Evolutionary conservation across 1,140 invertebrate species (phyloP).

Genomic region (Potamilus streckersoni): DNA sequence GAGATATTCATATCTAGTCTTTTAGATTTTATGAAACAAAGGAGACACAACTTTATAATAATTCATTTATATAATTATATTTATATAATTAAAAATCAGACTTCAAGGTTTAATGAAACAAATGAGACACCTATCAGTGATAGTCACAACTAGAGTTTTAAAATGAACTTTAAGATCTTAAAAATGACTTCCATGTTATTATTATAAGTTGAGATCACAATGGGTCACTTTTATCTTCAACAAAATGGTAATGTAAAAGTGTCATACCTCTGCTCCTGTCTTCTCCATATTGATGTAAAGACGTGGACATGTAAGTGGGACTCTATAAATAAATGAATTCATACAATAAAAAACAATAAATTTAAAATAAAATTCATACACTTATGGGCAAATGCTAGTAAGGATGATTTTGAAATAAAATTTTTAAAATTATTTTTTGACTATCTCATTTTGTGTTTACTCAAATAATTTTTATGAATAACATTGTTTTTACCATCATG

Average conservation of each 20-base stretch:
- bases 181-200: no score
- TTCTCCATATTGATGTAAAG: constrained; percentile 62
- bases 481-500: no score
- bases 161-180: no score
- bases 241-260: neutral
- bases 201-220: neutral
- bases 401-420: constrained; percentile 1
- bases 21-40: no score
- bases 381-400: neutral
- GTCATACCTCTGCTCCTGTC: constrained; percentile 21
- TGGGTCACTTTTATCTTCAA: neutral
- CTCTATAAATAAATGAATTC: constrained; percentile 69
- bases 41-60: no score
- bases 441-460: neutral
- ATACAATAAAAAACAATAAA: neutral
- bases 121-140: no score
- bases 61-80: no score
- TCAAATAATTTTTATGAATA: no score
- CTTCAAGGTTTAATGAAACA: no score
- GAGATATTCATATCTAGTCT: no score
- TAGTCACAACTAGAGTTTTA: no score
- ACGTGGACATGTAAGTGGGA: constrained; percentile 78
- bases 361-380: neutral
- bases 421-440: neutral
- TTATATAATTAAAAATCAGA: no score